Evolutionary conservation across 2,113 vertebrate genomes (phyloP), one percentile per base, ranked within the genome.

Genomic region (Lagopus muta): DNA sequence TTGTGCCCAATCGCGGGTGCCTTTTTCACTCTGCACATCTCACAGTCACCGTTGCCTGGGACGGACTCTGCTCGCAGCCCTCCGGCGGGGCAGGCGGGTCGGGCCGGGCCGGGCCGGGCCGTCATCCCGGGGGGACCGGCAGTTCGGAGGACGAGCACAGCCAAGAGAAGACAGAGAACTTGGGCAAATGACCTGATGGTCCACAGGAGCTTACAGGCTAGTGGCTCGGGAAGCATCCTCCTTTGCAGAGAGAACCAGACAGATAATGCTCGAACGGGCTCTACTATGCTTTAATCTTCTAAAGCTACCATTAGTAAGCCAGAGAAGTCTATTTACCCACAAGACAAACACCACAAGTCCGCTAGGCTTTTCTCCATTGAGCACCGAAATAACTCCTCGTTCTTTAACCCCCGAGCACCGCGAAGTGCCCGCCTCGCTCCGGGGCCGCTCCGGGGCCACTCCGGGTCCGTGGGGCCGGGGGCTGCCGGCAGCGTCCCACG

Each of bases 271-370:
- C 67, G 10, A 76, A 85, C 47, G 85, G 86, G 47, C 81, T 95
- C 57, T 86, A 67, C 86, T 82, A 13, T 8, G 80, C 86, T 96
- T 96, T 92, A 94, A 93, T 95, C 92, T 96, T 94, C 91, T 84
- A 86, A 95, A 93, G 79, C 94, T 94, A 64, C 85, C 75, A 95
- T 94, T 92, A 94, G 76, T 85, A 88, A 96, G 69, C 87, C 91
- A 89, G 77, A 84, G 81, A 81, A 95, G 89, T 74, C 77, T 80
- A 90, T 94, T 92, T 93, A 57, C 82, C 92, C 94, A 92, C 92
- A 92, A 94, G 80, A 95, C 70, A 96, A 94, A 93, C 87, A 94
- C 87, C 95, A 87, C 96, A 80, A 94, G 73, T 82, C 78, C 79
- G 40, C 73, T 58, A 67, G 94, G 60, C 91, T 96, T 75, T 82